These are phyloP conservation scores for Xylocopa sonorina DNA, from an alignment of 1,140 invertebrate species.

Conservation along the genomic window DNA sequence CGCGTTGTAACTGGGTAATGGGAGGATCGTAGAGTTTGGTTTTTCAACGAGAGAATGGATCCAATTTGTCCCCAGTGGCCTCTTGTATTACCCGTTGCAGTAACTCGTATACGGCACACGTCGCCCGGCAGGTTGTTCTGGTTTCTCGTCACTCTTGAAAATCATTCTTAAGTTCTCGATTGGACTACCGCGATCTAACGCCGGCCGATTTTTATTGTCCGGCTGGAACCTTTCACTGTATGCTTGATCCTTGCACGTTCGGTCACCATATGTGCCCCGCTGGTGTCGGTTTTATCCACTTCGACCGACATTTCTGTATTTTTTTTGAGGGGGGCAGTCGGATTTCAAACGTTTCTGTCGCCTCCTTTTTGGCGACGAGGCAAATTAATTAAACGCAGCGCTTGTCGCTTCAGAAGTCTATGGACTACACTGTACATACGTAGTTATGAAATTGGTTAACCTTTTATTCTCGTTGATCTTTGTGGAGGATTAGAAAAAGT, in stretches of 20 bases:
- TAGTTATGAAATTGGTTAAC: neutral
- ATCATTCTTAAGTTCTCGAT: constrained; percentile 36
- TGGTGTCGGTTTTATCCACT: neutral
- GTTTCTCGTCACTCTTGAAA: constrained; percentile 43
- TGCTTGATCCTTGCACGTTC: neutral
- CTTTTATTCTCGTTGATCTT: too few species aligned
- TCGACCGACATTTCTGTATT: too few species aligned
- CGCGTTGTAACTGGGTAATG: too few species aligned
- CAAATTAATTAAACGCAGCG: too few species aligned
- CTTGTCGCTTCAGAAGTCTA: neutral
- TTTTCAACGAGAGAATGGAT: constrained; percentile 23
- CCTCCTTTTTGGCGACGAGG: too few species aligned
- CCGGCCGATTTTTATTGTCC: constrained; percentile 38
- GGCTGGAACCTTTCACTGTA: constrained; percentile 34
- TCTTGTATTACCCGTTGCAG: constrained; percentile 44
- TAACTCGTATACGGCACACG: constrained; percentile 30
- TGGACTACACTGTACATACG: too few species aligned
- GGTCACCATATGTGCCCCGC: neutral
- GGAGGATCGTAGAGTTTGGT: neutral
- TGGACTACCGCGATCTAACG: constrained; percentile 14
- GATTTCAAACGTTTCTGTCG: too few species aligned
- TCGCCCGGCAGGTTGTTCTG: constrained; percentile 42
- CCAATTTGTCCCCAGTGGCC: constrained; percentile 25
- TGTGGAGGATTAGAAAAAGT: too few species aligned
- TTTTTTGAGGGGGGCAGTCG: too few species aligned